Evolutionary conservation across 2,888 invertebrate genomes (phyloP), one percentile per base, ranked within the genome.

Genomic region (Cephus nigrinus): DNA sequence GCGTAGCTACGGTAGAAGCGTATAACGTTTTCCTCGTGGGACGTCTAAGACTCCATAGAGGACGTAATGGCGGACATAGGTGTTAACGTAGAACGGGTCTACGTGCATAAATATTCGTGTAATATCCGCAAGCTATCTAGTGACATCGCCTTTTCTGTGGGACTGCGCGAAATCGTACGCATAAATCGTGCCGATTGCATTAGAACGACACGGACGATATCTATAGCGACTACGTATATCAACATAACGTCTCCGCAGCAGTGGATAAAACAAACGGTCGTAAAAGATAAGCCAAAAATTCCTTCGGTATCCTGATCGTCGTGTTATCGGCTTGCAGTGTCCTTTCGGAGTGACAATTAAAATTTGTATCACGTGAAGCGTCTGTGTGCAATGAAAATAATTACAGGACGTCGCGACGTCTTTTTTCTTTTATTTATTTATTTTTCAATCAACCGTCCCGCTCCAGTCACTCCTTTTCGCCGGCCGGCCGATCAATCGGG

Each of bases 401-500:
- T 55, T 23, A 55, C 55, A 55, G 23, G 55, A 23, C 55, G 55
- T 55, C 23, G 55, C 55, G 55, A 55, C 55, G 55, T 23, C 40
- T 40, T 5, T 23, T 15, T 12, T 4, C 4, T 40, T 40, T 40
- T 15, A 15, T 4, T 15, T 36, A 12, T 4, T 40, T 55, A 32
- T 15, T 9, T 55, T 9, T 55, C 9, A 23, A 40, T 40, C 23
- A 23, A 55, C 23, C 23, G 40, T 55, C 15, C 23, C 23, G 40
- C 40, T 55, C 9, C 55, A 55, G 23, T 55, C 55, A 55, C 23
- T 55, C 55, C 2, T 55, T 23, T 55, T 55, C 55, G 55, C 55
- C 55, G 55, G 23, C 75, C 73, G 77, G 73, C 69, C 78, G 77
- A 80, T 80, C 77, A 40, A 75, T 79, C 75, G 75, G 77, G 55